These are phyloP conservation scores for Neodiprion fabricii DNA, from an alignment of 1,140 invertebrate species.

Conservation along the genomic window DNA sequence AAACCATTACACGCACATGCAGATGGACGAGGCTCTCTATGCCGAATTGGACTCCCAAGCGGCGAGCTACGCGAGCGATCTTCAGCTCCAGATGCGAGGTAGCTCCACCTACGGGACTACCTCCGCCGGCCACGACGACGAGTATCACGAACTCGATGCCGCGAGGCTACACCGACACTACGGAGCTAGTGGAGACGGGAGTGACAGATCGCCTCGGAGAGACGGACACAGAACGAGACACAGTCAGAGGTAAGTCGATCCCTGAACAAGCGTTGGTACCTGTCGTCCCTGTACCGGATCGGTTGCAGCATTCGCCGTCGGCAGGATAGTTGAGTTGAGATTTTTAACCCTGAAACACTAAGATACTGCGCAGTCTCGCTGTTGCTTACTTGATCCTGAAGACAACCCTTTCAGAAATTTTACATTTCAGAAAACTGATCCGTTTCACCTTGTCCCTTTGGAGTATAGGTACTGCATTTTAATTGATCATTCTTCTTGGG, in stretches of 20 bases:
- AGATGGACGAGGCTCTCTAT: conserved; percentile 72
- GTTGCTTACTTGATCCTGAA: no score
- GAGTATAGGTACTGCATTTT: no score
- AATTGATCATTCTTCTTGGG: no score
- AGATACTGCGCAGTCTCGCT: not conserved
- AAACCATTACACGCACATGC: conserved; percentile 76
- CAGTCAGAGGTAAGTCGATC: conserved; percentile 51
- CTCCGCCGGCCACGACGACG: conserved; percentile 55
- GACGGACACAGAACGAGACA: conserved; percentile 54
- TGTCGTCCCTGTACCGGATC: not conserved
- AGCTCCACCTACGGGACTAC: conserved; percentile 55
- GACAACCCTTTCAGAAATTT: no score
- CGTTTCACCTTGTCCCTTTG: no score
- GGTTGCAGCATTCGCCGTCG: not conserved
- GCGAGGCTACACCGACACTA: conserved; percentile 58
- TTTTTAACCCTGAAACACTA: not conserved
- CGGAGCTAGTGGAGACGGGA: conserved; percentile 42
- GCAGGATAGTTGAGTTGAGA: not conserved
- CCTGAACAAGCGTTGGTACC: not conserved
- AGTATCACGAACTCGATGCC: conserved; percentile 59
- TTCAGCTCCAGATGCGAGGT: conserved; percentile 54
- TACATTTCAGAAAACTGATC: no score
- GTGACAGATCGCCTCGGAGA: conserved; percentile 45
- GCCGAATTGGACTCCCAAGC: conserved; percentile 69
- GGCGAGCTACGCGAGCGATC: conserved; percentile 59